Evolutionary conservation across 2,888 invertebrate species (phyloP).

Genomic region (Drosophila acutilabella): DNA sequence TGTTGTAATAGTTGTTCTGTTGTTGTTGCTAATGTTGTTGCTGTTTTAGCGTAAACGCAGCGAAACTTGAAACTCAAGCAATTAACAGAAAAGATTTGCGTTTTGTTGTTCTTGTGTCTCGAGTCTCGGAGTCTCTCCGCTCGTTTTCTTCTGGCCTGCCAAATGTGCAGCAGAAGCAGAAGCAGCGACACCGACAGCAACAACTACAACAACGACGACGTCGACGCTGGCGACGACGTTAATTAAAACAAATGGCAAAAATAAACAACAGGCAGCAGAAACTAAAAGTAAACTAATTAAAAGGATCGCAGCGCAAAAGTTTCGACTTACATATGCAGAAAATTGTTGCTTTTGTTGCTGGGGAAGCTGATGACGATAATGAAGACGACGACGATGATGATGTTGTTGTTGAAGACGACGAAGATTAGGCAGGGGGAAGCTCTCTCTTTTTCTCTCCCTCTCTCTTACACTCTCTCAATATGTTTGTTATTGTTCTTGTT

Average conservation of each 20-base stretch:
- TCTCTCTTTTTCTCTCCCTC: conserved; percentile 9
- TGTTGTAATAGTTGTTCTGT: not conserved
- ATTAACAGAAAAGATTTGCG: conserved; percentile 63
- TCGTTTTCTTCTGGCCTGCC: conserved; percentile 43
- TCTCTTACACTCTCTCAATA: not conserved
- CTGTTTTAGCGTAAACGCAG: conserved; percentile 38
- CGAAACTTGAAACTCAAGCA: conserved; percentile 58
- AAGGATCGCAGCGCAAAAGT: conserved; percentile 66
- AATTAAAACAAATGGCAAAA: conserved; percentile 73
- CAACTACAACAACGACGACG: not conserved
- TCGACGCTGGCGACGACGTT: conserved; percentile 45
- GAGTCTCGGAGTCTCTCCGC: conserved; percentile 29
- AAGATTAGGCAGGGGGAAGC: not conserved
- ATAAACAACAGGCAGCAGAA: conserved; percentile 65
- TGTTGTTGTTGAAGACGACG: not conserved
- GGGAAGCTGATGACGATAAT: conserved; percentile 5
- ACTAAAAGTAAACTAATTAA: conserved; percentile 72
- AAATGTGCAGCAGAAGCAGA: conserved; percentile 45
- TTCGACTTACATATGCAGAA: conserved; percentile 75
- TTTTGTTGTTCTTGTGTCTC: conserved; percentile 45
- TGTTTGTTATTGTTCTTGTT: conserved; percentile 2
- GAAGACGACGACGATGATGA: not conserved
- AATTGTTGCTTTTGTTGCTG: conserved; percentile 52
- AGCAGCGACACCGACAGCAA: conserved; percentile 5
- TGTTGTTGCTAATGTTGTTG: conserved; percentile 19